A percentile compares a stretch with the other conserved stretches of the same genome.
phyloP scores from a whole-genome alignment of 2,113 vertebrate genomes.

The Callipepla squamata region DNA sequence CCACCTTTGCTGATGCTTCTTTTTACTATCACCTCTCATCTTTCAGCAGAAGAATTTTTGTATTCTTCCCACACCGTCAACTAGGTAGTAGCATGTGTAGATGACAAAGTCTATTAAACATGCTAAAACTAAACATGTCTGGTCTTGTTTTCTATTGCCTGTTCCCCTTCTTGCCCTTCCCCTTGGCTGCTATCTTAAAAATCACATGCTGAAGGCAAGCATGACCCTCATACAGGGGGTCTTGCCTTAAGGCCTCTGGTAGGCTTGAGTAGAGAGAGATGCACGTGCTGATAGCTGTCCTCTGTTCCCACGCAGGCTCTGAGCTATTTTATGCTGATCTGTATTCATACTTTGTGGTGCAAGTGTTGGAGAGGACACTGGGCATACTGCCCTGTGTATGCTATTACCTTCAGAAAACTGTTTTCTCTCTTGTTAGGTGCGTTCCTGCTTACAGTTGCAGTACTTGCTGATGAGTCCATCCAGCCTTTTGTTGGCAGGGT shows the following conservation, averaged over 20 bases:
- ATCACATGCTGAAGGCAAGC: not conserved
- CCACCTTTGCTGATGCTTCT: not conserved
- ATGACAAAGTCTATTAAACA: conserved; percentile 19
- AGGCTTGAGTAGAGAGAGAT: not conserved
- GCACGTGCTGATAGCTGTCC: rapidly evolving
- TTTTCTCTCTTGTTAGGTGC: not conserved
- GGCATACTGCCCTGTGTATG: not conserved
- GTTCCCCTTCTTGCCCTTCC: not conserved
- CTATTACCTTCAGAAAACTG: not conserved
- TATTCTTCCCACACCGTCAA: not conserved
- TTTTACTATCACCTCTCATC: not conserved
- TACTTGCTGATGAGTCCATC: not conserved
- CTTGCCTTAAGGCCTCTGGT: rapidly evolving
- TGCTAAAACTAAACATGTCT: not conserved
- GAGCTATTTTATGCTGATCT: not conserved
- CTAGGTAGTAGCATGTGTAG: rapidly evolving
- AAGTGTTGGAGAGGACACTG: not conserved
- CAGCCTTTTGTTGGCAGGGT: not conserved
- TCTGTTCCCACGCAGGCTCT: too few species aligned
- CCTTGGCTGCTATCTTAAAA: not conserved
- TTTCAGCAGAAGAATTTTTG: not conserved
- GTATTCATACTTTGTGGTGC: not conserved
- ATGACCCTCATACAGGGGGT: not conserved
- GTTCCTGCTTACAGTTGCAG: not conserved
- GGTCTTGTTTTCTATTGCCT: not conserved